Evolutionary conservation across 2,888 invertebrate species (phyloP).

Genomic region (Antheraea assamensis): DNA sequence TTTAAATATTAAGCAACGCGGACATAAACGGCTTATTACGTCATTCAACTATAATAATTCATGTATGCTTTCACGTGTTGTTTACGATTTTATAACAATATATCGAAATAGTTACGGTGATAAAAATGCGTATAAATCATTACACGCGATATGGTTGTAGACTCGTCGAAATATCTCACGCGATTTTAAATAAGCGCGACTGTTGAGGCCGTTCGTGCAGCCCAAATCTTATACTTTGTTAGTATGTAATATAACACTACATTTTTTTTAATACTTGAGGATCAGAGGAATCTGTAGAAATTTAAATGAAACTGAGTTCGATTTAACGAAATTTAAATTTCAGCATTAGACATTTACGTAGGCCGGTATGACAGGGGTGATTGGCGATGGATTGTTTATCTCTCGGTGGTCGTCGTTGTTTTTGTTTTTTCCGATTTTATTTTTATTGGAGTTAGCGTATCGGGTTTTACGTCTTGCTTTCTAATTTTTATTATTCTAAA

Average conservation of each 20-base stretch:
- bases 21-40: slow-evolving; percentile 8
- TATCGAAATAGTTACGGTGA: slow-evolving; percentile 44
- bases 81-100: slow-evolving; percentile 37
- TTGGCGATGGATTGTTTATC: too few species aligned
- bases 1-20: slow-evolving; percentile 19
- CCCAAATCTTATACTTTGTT: background rate
- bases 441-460: too few species aligned
- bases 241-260: background rate
- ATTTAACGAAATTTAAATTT: too few species aligned
- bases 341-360: too few species aligned
- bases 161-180: slow-evolving; percentile 11
- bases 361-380: too few species aligned
- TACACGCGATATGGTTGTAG: slow-evolving; percentile 21
- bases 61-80: slow-evolving; percentile 23
- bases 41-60: slow-evolving; percentile 17
- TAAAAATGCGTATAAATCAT: slow-evolving; percentile 40
- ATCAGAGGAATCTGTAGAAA: too few species aligned
- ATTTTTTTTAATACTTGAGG: too few species aligned
- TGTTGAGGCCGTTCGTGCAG: background rate
- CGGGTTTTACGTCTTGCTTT: too few species aligned
- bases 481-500: too few species aligned
- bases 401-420: too few species aligned
- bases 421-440: too few species aligned
- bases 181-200: slow-evolving; percentile 12
- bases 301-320: too few species aligned